Evolutionary conservation across 2,113 vertebrate genomes (phyloP).

Genomic region (Craseonycteris thonglongyai): DNA sequence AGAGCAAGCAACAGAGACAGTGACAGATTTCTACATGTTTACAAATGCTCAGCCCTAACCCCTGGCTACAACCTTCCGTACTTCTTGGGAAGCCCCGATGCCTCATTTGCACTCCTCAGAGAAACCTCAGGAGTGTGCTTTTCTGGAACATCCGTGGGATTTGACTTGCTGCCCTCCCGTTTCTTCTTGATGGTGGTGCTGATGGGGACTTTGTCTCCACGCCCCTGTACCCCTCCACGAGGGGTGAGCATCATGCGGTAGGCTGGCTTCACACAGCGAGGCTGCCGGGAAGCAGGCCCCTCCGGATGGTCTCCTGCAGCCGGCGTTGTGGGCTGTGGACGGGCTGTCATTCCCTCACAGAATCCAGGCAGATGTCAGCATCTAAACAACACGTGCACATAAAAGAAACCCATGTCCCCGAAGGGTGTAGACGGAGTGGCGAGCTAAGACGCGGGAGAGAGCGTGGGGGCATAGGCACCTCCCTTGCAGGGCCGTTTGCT

Average conservation of each 20-base stretch:
- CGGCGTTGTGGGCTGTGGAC: accelerated
- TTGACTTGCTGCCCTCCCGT: not conserved
- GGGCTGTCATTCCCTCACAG: accelerated
- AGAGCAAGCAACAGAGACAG: not conserved
- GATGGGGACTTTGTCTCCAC: not conserved
- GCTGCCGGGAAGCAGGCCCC: not conserved
- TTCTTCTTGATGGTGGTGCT: not conserved
- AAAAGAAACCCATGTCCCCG: not conserved
- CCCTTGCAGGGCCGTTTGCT: accelerated
- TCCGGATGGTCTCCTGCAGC: not conserved
- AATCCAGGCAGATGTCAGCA: not conserved
- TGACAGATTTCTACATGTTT: not conserved
- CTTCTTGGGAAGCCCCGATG: not conserved
- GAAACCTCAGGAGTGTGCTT: not conserved
- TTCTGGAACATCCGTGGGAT: not conserved
- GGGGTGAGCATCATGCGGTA: accelerated
- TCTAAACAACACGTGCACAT: not conserved
- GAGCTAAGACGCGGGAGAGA: not conserved
- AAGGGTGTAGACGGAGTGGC: accelerated
- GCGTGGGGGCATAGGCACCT: accelerated
- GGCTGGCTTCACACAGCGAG: too few species aligned
- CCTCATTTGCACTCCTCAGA: not conserved
- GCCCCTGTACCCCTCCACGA: accelerated
- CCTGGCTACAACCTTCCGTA: not conserved
- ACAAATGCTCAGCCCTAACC: not conserved